Conservation (phyloP, 2,888 invertebrate genomes). For the Plebejus anna region DNA sequence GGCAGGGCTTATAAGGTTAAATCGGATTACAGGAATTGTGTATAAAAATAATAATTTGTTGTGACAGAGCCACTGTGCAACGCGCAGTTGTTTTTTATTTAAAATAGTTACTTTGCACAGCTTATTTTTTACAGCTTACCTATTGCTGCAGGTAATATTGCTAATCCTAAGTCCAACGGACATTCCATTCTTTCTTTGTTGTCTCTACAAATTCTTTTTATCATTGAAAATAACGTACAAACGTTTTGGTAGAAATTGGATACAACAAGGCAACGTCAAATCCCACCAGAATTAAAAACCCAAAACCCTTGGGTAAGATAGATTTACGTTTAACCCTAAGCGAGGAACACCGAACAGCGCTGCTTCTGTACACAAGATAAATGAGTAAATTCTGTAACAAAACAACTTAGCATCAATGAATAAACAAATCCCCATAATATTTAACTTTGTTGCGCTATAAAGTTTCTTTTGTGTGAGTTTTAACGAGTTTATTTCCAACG, state of each 20-base stretch:
- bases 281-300: not conserved
- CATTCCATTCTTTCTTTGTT: no score
- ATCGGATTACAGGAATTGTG: no score
- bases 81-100: no score
- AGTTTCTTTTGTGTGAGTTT: not conserved
- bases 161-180: no score
- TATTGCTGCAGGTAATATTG: no score
- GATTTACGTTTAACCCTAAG: not conserved
- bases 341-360: not conserved
- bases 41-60: no score
- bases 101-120: no score
- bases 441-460: not conserved
- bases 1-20: no score
- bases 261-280: not conserved
- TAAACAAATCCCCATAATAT: not conserved
- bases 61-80: no score
- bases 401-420: not conserved
- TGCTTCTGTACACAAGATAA: not conserved
- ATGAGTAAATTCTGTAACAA: not conserved
- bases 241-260: not conserved
- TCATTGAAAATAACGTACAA: no score
- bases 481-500: conserved; percentile 4
- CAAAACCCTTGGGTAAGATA: not conserved
- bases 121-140: no score
- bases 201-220: no score